phyloP scores from a whole-genome alignment of 2,113 vertebrate genomes.

The Jacana jacana region DNA sequence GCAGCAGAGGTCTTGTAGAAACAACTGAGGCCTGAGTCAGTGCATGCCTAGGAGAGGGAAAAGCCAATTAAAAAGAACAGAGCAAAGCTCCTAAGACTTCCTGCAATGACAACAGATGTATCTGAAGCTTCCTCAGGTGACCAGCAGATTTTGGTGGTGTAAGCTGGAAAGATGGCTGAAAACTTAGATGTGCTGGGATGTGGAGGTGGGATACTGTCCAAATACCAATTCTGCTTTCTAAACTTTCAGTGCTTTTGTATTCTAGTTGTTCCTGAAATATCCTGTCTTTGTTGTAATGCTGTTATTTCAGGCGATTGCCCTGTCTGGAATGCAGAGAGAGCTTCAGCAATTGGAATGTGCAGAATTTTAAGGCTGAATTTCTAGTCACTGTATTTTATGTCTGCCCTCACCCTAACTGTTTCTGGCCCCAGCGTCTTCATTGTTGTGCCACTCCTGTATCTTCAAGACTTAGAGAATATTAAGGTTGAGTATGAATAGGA shows the following conservation, averaged over 20 bases:
- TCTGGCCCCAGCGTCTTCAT: background rate
- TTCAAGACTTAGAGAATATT: background rate
- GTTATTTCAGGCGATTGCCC: background rate
- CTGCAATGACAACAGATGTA: background rate
- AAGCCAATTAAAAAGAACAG: background rate
- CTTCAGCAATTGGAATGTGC: background rate
- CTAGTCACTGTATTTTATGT: background rate
- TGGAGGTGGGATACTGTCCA: background rate
- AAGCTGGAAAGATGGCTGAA: background rate
- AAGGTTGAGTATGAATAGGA: background rate
- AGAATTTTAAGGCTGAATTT: background rate
- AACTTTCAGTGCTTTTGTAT: background rate
- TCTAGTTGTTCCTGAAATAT: background rate
- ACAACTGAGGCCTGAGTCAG: background rate
- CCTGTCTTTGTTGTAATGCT: background rate
- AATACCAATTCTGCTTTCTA: background rate
- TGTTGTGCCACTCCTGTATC: background rate
- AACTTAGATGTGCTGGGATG: background rate
- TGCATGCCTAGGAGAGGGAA: background rate
- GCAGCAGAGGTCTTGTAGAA: background rate
- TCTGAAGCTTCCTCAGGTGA: background rate
- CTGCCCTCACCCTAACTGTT: background rate
- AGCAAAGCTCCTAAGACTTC: background rate
- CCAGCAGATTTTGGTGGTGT: background rate
- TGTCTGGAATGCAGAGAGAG: background rate